These are phyloP conservation scores for Samia ricini DNA, from an alignment of 1,140 invertebrate genomes.

Conservation along the genomic window DNA sequence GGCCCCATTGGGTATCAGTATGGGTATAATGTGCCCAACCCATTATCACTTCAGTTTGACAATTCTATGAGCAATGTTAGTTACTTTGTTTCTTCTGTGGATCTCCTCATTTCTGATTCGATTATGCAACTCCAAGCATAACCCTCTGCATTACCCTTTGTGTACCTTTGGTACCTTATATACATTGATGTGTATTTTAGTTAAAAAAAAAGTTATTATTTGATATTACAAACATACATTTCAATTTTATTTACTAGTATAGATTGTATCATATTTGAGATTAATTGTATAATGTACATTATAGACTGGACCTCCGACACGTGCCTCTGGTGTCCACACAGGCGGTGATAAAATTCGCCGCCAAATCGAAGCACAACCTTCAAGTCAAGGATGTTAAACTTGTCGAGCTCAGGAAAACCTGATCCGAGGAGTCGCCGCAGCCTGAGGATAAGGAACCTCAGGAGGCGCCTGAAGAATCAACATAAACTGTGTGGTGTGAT, in stretches of 20 bases:
- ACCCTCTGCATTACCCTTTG: too few species aligned
- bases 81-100: too few species aligned
- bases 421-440: constrained; percentile 43
- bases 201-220: too few species aligned
- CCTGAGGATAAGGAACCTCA: constrained; percentile 11
- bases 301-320: constrained; percentile 85
- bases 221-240: too few species aligned
- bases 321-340: constrained; percentile 87
- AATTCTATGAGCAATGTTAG: too few species aligned
- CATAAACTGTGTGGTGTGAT: constrained; percentile 7
- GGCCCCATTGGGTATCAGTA: too few species aligned
- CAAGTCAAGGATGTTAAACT: constrained; percentile 87
- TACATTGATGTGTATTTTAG: too few species aligned
- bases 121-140: too few species aligned
- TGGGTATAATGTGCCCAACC: neutral
- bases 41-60: too few species aligned
- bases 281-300: neutral
- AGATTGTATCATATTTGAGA: too few species aligned
- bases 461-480: constrained; percentile 4
- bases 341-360: constrained; percentile 88
- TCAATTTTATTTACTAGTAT: too few species aligned
- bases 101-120: too few species aligned
- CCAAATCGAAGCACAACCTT: constrained; percentile 85
- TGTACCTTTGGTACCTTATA: neutral
- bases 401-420: constrained; percentile 79